Conservation (phyloP, 2,888 invertebrate genomes). For the Achlya flavicornis region DNA sequence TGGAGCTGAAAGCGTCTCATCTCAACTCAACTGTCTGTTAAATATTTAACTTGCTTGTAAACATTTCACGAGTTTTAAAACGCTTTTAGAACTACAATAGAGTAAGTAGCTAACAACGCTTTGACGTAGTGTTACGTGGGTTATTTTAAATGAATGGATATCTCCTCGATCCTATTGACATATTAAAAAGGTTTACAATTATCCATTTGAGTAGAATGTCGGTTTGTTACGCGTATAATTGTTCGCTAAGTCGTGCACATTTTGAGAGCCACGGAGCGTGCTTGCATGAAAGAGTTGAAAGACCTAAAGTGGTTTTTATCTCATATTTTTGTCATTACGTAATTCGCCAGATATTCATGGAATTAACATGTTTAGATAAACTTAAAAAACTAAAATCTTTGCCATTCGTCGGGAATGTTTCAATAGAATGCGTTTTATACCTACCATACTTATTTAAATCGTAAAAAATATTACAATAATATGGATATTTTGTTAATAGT, state of each 20-base stretch:
- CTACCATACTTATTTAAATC: background rate
- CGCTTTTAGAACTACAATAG: slow-evolving; percentile 25
- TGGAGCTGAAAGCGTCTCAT: background rate
- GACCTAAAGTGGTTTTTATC: slow-evolving; percentile 39
- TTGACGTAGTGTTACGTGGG: slow-evolving; percentile 17
- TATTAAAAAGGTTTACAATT: background rate
- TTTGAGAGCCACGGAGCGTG: slow-evolving; percentile 36
- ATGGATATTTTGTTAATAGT: no score
- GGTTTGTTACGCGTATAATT: background rate
- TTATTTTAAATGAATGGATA: background rate
- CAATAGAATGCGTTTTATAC: background rate
- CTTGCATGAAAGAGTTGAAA: slow-evolving; percentile 50
- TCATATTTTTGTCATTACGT: background rate
- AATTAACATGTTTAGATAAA: background rate
- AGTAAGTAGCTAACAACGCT: slow-evolving; percentile 23
- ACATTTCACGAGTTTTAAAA: slow-evolving; percentile 31
- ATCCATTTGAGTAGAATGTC: background rate
- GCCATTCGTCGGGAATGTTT: background rate
- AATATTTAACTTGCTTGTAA: slow-evolving; percentile 30
- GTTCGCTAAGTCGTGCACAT: slow-evolving; percentile 33
- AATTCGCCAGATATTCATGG: background rate
- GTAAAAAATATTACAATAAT: no score
- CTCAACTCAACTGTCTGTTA: slow-evolving; percentile 19
- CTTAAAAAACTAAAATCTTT: background rate
- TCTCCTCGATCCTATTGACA: background rate